Conservation (phyloP, 1,140 invertebrate species). For the Steinernema feltiae region DNA sequence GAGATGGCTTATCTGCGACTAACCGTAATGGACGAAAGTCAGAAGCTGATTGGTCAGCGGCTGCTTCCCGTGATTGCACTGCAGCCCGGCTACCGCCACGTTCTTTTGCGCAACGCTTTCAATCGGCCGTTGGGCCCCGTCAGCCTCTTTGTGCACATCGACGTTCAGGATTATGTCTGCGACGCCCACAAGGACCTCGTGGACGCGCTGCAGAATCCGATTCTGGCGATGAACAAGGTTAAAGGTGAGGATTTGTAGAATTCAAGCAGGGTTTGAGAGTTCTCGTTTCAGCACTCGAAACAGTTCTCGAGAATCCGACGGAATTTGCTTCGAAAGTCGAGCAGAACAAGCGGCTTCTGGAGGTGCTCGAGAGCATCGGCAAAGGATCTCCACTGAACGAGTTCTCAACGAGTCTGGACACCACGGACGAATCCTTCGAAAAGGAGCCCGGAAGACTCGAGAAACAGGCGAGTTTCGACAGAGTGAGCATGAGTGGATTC, state of each 20-base stretch:
- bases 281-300: background rate
- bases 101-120: conserved; percentile 90
- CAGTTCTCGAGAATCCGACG: background rate
- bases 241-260: background rate
- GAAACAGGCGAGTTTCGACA: conserved; percentile 1
- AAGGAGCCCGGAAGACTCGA: background rate
- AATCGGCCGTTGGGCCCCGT: conserved; percentile 88
- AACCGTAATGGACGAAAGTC: conserved; percentile 96
- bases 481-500: background rate
- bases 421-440: background rate
- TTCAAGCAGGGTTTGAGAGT: background rate
- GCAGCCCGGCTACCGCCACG: conserved; percentile 77
- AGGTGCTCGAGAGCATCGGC: background rate
- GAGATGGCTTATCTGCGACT: conserved; percentile 93
- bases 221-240: background rate
- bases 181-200: conserved; percentile 77
- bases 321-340: background rate
- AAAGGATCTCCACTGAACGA: background rate
- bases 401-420: background rate
- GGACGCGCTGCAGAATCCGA: background rate
- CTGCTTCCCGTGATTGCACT: conserved; percentile 90
- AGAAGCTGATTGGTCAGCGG: conserved; percentile 88
- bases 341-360: conserved; percentile 7
- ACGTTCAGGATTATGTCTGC: conserved; percentile 98
- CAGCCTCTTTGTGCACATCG: conserved; percentile 89